These are phyloP conservation scores for Leucoraja ocellata DNA, from an alignment of 2,797 vertebrate genomes.

Conservation along the genomic window DNA sequence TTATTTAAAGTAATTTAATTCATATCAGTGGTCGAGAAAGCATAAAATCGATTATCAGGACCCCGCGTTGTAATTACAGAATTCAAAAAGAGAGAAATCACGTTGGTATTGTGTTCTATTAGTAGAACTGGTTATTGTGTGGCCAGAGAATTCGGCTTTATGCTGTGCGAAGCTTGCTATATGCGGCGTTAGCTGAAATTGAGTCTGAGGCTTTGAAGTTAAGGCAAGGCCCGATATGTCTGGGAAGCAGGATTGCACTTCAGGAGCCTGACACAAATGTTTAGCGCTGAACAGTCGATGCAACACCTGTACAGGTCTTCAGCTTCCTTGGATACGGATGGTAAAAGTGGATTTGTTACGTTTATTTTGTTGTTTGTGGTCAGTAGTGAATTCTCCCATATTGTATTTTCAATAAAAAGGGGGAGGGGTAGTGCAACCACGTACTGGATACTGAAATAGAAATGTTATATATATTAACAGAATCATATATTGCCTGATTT, in stretches of 20 bases:
- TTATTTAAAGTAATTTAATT: constrained; percentile 32
- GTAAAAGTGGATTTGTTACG: constrained; percentile 11
- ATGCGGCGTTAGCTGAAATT: constrained; percentile 27
- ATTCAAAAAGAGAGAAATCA: constrained; percentile 29
- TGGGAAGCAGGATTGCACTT: constrained; percentile 26
- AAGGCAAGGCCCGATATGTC: constrained; percentile 33
- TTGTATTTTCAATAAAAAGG: constrained; percentile 35
- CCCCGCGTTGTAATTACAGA: constrained; percentile 11
- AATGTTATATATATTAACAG: background rate
- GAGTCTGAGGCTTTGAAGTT: constrained; percentile 39
- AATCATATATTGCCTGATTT: background rate
- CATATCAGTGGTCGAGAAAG: constrained; percentile 7
- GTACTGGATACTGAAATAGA: constrained; percentile 28
- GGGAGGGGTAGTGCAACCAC: constrained; percentile 33
- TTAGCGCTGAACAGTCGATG: constrained; percentile 30
- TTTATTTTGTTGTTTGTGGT: constrained; percentile 17
- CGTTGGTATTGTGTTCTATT: background rate
- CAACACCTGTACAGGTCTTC: constrained; percentile 23
- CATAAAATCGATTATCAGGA: constrained; percentile 30
- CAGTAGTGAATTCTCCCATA: constrained; percentile 34
- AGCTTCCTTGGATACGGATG: background rate
- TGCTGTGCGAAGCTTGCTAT: background rate
- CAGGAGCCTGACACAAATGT: constrained; percentile 24
- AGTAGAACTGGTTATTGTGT: background rate
- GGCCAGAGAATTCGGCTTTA: background rate